Percentiles rank a stretch among this genome's conserved stretches.
Evolutionary conservation across 2,113 vertebrate species (phyloP).

Genomic region (Camelus bactrianus): DNA sequence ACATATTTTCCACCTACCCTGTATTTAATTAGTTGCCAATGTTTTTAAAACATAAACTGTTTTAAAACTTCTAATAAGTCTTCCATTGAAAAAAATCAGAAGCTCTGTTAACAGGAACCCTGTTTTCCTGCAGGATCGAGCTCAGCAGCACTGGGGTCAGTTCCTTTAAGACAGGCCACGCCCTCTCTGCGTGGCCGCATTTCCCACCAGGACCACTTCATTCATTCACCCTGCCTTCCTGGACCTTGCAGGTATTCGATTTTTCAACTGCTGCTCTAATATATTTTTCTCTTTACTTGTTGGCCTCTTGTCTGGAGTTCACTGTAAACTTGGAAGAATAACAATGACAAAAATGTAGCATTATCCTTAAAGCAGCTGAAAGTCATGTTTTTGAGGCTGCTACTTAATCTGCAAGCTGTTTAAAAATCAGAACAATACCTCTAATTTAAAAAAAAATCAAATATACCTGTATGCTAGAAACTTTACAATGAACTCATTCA

Average conservation of each 20-base stretch:
- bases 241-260: not conserved
- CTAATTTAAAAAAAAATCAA: not conserved
- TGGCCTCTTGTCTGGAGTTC: conserved; percentile 6
- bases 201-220: not conserved
- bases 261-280: not conserved
- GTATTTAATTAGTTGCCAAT: not conserved
- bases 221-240: not conserved
- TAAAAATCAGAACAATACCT: not conserved
- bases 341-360: not conserved
- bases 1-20: not conserved
- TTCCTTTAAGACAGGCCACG: not conserved
- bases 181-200: no score
- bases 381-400: not conserved
- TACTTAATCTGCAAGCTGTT: not conserved
- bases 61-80: not conserved
- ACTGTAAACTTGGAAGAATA: not conserved
- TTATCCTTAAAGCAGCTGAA: not conserved
- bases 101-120: not conserved
- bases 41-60: not conserved
- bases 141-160: not conserved
- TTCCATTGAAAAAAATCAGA: not conserved
- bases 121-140: not conserved
- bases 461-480: not conserved
- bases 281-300: not conserved
- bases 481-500: not conserved